Conservation (phyloP, 2,888 invertebrate genomes). For the Leptopilina myrica region DNA sequence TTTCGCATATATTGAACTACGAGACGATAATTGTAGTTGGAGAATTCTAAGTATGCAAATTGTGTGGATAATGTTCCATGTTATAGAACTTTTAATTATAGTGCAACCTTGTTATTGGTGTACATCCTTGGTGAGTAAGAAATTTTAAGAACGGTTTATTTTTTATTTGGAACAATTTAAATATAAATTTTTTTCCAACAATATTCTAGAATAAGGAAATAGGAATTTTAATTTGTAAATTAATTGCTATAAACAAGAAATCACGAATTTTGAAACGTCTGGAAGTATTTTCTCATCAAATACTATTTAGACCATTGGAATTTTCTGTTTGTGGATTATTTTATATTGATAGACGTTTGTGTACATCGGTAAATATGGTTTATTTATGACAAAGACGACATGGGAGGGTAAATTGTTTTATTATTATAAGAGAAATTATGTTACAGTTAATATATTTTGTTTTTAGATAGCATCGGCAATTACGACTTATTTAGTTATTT, state of each 20-base stretch:
- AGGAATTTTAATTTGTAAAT: constrained; percentile 77
- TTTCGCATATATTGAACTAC: constrained; percentile 80
- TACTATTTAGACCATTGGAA: constrained; percentile 79
- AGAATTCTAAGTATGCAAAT: constrained; percentile 79
- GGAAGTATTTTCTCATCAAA: constrained; percentile 80
- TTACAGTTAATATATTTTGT: constrained; percentile 24
- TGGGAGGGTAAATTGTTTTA: neutral
- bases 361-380: constrained; percentile 78
- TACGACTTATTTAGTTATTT: constrained; percentile 80
- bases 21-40: constrained; percentile 77
- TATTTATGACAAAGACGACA: neutral
- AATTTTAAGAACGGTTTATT: neutral
- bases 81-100: constrained; percentile 79
- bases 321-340: constrained; percentile 81
- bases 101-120: constrained; percentile 81
- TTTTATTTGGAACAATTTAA: neutral
- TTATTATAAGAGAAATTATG: neutral
- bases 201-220: constrained; percentile 75
- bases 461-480: constrained; percentile 79
- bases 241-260: constrained; percentile 70
- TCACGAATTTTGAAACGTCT: constrained; percentile 76
- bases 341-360: constrained; percentile 79
- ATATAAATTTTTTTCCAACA: neutral
- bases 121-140: constrained; percentile 76
- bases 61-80: constrained; percentile 80